Evolutionary conservation across 2,113 vertebrate genomes (phyloP).

Genomic region (Gymnocephalus cernua): DNA sequence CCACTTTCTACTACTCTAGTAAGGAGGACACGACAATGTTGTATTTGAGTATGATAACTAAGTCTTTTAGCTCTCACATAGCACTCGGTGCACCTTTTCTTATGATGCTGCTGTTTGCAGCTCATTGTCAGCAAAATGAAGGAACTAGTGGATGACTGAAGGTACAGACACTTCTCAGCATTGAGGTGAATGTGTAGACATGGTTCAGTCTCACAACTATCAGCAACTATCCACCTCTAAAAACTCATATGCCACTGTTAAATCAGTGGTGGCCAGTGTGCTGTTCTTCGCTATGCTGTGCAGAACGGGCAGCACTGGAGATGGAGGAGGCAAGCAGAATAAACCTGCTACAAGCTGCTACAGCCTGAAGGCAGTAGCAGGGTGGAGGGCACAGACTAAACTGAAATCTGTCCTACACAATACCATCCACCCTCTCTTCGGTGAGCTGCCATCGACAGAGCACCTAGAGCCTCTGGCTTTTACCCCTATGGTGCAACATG

Average conservation of each 20-base stretch:
- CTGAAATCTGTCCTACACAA: constrained; percentile 52
- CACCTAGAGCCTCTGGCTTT: constrained; percentile 63
- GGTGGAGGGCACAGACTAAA: constrained; percentile 38
- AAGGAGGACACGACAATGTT: background rate
- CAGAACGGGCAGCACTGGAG: background rate
- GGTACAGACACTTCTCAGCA: background rate
- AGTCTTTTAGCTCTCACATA: background rate
- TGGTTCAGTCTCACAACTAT: constrained; percentile 6
- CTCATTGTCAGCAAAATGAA: constrained; percentile 20
- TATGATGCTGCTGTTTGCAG: constrained; percentile 9
- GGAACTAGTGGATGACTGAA: constrained; percentile 21
- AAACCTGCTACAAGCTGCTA: constrained; percentile 55
- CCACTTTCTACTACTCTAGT: background rate
- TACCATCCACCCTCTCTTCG: constrained; percentile 31
- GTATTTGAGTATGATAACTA: background rate
- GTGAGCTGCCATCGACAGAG: constrained; percentile 38
- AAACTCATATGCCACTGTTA: background rate
- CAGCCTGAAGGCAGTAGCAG: constrained; percentile 58
- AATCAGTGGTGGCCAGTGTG: constrained; percentile 28
- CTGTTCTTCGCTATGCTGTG: constrained; percentile 17
- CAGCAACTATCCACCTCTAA: background rate
- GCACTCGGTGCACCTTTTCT: background rate
- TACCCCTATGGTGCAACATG: constrained; percentile 61
- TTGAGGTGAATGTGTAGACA: background rate
- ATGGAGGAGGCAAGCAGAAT: constrained; percentile 34